Base-by-base conservation (phyloP, 1,140 invertebrate species). In the Ericerus pela region DNA sequence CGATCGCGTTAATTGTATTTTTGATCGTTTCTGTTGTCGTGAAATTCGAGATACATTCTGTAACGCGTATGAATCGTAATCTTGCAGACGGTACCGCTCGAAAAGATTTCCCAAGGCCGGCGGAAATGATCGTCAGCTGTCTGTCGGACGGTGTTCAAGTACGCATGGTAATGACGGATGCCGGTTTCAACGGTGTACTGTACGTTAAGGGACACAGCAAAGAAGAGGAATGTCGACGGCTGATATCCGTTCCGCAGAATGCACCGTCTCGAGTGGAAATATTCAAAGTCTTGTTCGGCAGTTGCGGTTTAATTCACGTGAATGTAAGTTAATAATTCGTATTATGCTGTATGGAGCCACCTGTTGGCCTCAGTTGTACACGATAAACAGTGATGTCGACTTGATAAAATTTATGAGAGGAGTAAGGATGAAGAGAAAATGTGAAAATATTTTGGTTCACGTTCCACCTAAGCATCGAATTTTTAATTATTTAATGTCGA, bases 191-290 rank as follows among this genome's bases (percentile, higher is more conserved):
- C 62, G 91, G 91, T 2, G 82, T 95, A 1, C 71, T 95, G 0
- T 95, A 95, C 63, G 91, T 95, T 0, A 94, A 94, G 73, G 88
- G 90, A 10, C 87, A 92, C 67, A 92, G 88, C 65, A 93, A 93
- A 67, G 87, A 94, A 62, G 85, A 89, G 66, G 76, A 88, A 43
- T 95, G 91, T 69, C 75, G 89, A 60, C 74, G 82, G 41, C 78
- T 89, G 0, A 79, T 93, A 5, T 82, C 82, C 16, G 72, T 84
- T 58, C 75, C 82, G 10, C 73, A 74, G 6, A 78, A 82, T 61
- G 76, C 80, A 16, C 72, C 76, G 33, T 76, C 80, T 14, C 75
- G 74, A 58, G 80, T 79, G 1, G 82, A 92, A 65, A 81, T 84
- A 61, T 95, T 94, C 70, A 91, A 91, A 65, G 90, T 95, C 12